Conservation (phyloP, 2,113 vertebrate species). For the Guaruba guarouba region DNA sequence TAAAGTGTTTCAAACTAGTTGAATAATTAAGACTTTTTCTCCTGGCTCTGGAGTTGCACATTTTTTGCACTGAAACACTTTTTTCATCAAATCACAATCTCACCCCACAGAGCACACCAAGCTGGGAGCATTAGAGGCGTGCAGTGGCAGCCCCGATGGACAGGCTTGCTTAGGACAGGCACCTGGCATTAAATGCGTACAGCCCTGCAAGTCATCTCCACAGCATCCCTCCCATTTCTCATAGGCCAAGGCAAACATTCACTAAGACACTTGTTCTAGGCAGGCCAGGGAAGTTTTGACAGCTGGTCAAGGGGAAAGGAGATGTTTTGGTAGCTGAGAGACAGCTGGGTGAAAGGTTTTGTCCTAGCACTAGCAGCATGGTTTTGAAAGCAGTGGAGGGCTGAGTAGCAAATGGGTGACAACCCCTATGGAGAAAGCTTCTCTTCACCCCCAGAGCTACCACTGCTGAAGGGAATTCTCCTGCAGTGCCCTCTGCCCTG, state of each 20-base stretch:
- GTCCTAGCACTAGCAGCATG: neutral
- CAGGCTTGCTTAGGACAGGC: neutral
- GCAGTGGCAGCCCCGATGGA: neutral
- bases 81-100: neutral
- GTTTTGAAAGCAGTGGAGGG: constrained; percentile 23
- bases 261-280: neutral
- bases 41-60: neutral
- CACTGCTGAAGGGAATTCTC: neutral
- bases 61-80: neutral
- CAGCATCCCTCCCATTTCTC: neutral
- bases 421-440: neutral
- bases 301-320: constrained; percentile 47
- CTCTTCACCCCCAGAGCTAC: neutral
- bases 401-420: constrained; percentile 8
- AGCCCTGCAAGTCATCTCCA: neutral
- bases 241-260: neutral
- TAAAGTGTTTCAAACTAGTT: constrained; percentile 45
- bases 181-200: neutral
- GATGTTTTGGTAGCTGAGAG: constrained; percentile 46
- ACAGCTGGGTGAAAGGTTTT: constrained; percentile 8
- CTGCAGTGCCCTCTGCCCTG: neutral
- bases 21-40: constrained; percentile 49
- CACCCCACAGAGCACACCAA: neutral
- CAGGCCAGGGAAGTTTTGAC: constrained; percentile 31
- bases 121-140: neutral